phyloP scores from a whole-genome alignment of 2,888 invertebrate genomes.

The Watsonalla cultraria region DNA sequence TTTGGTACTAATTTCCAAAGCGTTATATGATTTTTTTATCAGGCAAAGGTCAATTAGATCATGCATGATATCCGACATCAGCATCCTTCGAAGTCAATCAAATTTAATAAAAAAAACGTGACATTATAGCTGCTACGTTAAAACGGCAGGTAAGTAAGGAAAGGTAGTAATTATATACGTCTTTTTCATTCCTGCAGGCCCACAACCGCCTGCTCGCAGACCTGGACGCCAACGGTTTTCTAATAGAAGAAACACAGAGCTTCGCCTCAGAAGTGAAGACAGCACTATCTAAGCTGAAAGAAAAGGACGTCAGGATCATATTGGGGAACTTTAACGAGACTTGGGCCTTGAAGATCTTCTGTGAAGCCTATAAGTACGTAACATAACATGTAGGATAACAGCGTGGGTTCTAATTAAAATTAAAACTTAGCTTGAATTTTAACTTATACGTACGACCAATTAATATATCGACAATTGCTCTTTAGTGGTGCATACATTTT shows the following conservation, averaged over 20 bases:
- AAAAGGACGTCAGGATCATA: constrained; percentile 96
- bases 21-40: neutral
- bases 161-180: too few relatives aligned
- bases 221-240: constrained; percentile 87
- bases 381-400: neutral
- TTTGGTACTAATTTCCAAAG: neutral
- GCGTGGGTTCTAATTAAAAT: neutral
- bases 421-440: too few relatives aligned
- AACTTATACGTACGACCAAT: too few relatives aligned
- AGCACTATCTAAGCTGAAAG: constrained; percentile 88
- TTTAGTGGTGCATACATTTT: too few relatives aligned
- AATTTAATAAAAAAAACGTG: too few relatives aligned
- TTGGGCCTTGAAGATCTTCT: constrained; percentile 94
- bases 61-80: too few relatives aligned
- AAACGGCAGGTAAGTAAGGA: too few relatives aligned
- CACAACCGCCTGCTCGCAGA: constrained; percentile 93
- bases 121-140: too few relatives aligned
- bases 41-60: too few relatives aligned
- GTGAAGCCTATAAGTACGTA: constrained; percentile 87
- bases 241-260: constrained; percentile 93
- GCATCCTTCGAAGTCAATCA: too few relatives aligned
- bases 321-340: constrained; percentile 97
- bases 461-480: too few relatives aligned
- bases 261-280: constrained; percentile 93
- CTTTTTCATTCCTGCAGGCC: constrained; percentile 73